Conservation (phyloP, 92 coral and sea anemone species). For the Chrysogorgia sp. region DNA sequence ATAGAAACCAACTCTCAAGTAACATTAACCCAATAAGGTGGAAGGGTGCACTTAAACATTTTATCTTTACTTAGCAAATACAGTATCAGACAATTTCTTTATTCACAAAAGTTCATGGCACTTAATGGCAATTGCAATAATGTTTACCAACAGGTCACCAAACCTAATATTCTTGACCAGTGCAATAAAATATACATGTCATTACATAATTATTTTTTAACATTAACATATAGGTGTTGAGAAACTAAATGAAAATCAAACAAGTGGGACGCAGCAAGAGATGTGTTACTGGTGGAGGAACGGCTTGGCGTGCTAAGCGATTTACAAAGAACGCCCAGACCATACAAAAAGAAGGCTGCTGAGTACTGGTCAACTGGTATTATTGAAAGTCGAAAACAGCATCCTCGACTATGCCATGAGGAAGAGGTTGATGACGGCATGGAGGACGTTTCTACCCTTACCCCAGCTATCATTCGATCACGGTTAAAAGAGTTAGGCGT, state of each 20-base stretch:
- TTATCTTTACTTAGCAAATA: too few species aligned
- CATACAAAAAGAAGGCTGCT: too few species aligned
- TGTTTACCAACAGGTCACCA: too few species aligned
- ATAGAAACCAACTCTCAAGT: neutral
- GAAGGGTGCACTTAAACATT: too few species aligned
- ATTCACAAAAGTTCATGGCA: too few species aligned
- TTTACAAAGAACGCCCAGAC: constrained; percentile 51
- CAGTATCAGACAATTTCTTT: too few species aligned
- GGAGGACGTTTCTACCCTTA: constrained; percentile 17
- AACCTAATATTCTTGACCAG: too few species aligned
- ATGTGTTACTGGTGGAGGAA: constrained; percentile 60
- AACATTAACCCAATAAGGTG: neutral
- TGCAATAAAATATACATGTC: too few species aligned
- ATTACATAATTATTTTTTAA: too few species aligned
- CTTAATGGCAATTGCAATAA: too few species aligned
- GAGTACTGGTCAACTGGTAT: constrained; percentile 49
- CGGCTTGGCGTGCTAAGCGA: constrained; percentile 49
- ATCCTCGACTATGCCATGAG: constrained; percentile 18
- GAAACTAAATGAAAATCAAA: constrained; percentile 66
- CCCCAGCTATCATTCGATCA: constrained; percentile 29
- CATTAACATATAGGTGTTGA: constrained; percentile 45
- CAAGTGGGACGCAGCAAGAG: constrained; percentile 74
- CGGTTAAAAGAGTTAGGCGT: constrained; percentile 48
- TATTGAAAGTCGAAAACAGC: constrained; percentile 44
- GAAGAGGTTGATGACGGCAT: constrained; percentile 8